phyloP scores from a whole-genome alignment of 2,797 vertebrate species.

The Cynodonichthys magdalenae region DNA sequence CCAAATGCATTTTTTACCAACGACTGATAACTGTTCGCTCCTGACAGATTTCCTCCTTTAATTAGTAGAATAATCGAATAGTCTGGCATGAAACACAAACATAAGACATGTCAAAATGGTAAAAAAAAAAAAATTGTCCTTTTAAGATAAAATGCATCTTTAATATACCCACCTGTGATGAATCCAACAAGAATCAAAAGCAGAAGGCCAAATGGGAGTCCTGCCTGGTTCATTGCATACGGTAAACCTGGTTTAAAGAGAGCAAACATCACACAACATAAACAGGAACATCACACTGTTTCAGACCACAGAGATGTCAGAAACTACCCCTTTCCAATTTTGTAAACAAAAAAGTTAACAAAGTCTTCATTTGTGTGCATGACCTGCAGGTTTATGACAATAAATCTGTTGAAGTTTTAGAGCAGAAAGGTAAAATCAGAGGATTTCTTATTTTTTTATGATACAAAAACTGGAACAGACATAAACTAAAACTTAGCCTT shows the following conservation, averaged over 20 bases:
- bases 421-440: background rate
- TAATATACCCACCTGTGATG: constrained; percentile 83
- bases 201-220: constrained; percentile 91
- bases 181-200: constrained; percentile 87
- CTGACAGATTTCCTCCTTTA: constrained; percentile 89
- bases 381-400: too few relatives aligned
- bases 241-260: constrained; percentile 84
- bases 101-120: background rate
- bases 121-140: background rate
- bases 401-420: too few relatives aligned
- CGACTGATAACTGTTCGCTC: constrained; percentile 90
- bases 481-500: background rate
- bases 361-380: too few relatives aligned
- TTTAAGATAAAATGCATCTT: background rate
- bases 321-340: background rate
- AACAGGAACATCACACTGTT: background rate
- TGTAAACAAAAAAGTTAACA: background rate
- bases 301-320: background rate
- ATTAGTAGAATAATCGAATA: constrained; percentile 94
- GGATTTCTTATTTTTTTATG: background rate
- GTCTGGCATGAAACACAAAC: constrained; percentile 80
- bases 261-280: background rate
- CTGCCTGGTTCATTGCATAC: constrained; percentile 93
- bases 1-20: constrained; percentile 91
- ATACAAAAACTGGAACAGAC: background rate